Conservation (phyloP, 2,888 invertebrate species). For the Acronicta aceris region DNA sequence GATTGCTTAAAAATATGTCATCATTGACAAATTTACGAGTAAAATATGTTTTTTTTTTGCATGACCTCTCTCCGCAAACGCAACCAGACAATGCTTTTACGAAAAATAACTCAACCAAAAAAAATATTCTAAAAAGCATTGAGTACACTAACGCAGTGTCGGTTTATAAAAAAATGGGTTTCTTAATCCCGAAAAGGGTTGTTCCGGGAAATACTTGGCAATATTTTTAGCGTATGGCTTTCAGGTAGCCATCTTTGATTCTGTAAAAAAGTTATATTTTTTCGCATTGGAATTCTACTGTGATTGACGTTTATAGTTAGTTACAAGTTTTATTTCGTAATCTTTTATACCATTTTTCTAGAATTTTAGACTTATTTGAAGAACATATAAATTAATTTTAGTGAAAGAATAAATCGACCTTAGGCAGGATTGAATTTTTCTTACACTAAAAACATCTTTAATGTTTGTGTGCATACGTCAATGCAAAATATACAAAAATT, state of each 20-base stretch:
- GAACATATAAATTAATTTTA: no score
- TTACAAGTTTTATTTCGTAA: neutral
- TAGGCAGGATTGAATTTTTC: no score
- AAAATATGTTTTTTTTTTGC: neutral
- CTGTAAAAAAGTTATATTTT: slow-evolving; percentile 35
- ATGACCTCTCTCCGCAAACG: slow-evolving; percentile 1
- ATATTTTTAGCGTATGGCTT: slow-evolving; percentile 54
- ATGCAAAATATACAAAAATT: no score
- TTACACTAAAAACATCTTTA: no score
- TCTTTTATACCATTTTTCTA: neutral
- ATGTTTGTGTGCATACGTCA: no score
- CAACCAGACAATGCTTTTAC: slow-evolving; percentile 1
- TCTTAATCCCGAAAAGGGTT: slow-evolving; percentile 75
- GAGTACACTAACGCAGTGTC: slow-evolving; percentile 44
- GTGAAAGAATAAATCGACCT: no score
- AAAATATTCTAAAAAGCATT: slow-evolving; percentile 48
- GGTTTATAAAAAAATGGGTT: slow-evolving; percentile 57
- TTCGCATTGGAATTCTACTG: slow-evolving; percentile 23
- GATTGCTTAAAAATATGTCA: no score
- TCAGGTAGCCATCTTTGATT: slow-evolving; percentile 49
- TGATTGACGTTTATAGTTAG: slow-evolving; percentile 16
- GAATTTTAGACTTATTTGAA: no score
- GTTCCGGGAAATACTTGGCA: slow-evolving; percentile 57
- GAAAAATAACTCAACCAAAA: slow-evolving; percentile 33
- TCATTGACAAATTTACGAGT: slow-evolving; percentile 7